Evolutionary conservation across 2,888 invertebrate genomes (phyloP), one percentile per base, ranked within the genome.

Genomic region (Charanyca ferruginea): DNA sequence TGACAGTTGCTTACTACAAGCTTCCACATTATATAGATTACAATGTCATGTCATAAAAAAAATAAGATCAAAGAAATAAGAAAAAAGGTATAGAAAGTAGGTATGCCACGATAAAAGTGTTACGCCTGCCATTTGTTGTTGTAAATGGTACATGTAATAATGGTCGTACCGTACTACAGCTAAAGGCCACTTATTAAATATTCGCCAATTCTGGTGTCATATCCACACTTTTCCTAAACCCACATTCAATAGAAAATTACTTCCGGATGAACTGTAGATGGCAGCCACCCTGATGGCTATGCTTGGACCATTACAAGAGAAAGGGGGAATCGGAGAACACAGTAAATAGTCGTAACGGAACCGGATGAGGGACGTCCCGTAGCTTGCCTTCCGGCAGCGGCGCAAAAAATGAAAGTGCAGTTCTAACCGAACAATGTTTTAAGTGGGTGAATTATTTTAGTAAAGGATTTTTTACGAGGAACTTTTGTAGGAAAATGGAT

Each of bases 341-440:
- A 61, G 70, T 79, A 81, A 79, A 80, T 81, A 76, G 76, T 80
- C 64, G 70, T 53, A 57, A 51, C 69, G 82, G 79, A 78, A 68
- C 47, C 67, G 66, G 76, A 66, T 64, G 59, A 35, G 55, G 53
- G 64, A 70, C 62, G 65, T 69, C 79, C 81, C 79, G 70, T 59
- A 49, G 66, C 68, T 66, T 73, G 48, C 63, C 66, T 66, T 71
- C 79, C 79, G 66, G 66, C 41, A 28, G 73, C 18, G 45, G 66
- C 57, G 62, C 62, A 71, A 79, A 79, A 81, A 77, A 81, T 66
- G 64, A 68, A 80, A 81, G 81, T 79, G 79, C 81, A 78, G 35
- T 45, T 68, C 42, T 41, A 67, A 73, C 49, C 53, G 68, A 81
- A 74, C 71, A 78, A 74, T 71, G 81, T 78, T 62, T 64, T 58